Evolutionary conservation across 1,140 invertebrate species (phyloP).

Genomic region (Elysia chlorotica): DNA sequence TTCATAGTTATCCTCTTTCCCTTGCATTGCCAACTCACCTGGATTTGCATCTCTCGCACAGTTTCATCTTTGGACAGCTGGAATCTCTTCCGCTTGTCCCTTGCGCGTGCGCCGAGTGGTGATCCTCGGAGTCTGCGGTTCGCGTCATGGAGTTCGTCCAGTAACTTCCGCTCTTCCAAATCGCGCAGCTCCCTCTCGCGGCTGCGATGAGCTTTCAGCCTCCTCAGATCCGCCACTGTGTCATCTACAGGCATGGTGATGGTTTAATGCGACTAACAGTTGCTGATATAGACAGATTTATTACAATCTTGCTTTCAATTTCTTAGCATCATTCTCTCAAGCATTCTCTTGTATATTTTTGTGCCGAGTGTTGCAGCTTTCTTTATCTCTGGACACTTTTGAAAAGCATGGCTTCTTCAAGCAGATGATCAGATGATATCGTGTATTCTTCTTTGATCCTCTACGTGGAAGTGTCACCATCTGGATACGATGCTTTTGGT

Average conservation of each 20-base stretch:
- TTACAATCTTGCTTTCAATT: too few relatives aligned
- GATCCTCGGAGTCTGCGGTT: conserved; percentile 21
- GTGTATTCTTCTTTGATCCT: too few relatives aligned
- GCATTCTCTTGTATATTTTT: too few relatives aligned
- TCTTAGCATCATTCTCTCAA: too few relatives aligned
- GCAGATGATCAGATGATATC: too few relatives aligned
- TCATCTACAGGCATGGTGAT: conserved; percentile 22
- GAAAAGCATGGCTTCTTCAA: too few relatives aligned
- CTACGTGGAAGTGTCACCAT: too few relatives aligned
- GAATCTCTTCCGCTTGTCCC: conserved; percentile 24
- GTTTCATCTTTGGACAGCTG: conserved; percentile 38
- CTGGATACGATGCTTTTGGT: too few relatives aligned
- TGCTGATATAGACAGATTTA: too few relatives aligned
- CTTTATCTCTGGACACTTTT: too few relatives aligned
- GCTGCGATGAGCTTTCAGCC: conserved; percentile 33
- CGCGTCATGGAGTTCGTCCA: conserved; percentile 37
- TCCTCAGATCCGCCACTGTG: conserved; percentile 24
- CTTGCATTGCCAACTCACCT: conserved; percentile 27
- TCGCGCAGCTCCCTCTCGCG: conserved; percentile 37
- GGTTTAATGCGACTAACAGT: too few relatives aligned
- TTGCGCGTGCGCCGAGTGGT: conserved; percentile 3
- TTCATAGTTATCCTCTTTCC: background rate
- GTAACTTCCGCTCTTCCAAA: conserved; percentile 40
- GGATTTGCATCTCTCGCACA: conserved; percentile 36
- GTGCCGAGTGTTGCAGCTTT: too few relatives aligned